Conservation (phyloP, 2,888 invertebrate genomes). For the Drosophila maculinotata region DNA sequence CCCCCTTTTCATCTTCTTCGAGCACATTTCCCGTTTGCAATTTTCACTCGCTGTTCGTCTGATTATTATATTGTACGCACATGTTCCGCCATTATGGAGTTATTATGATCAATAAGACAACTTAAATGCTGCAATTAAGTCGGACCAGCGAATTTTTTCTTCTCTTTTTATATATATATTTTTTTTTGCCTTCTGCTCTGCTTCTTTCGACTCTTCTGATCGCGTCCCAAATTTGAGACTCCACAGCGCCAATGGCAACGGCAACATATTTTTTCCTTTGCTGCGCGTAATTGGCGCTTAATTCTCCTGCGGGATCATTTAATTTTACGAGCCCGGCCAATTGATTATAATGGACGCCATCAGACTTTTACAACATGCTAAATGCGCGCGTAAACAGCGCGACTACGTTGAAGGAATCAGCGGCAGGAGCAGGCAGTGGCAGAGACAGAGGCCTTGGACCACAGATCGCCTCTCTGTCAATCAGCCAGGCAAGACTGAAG, state of each 20-base stretch:
- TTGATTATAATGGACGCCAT: conserved; percentile 85
- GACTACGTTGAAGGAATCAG: conserved; percentile 20
- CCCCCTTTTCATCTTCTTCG: conserved; percentile 18
- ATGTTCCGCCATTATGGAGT: conserved; percentile 85
- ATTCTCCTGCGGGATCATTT: conserved; percentile 85
- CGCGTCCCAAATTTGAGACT: conserved; percentile 73
- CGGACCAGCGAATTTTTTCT: conserved; percentile 58
- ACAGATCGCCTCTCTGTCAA: conserved; percentile 63
- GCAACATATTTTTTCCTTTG: conserved; percentile 51
- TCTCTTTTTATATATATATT: conserved; percentile 4
- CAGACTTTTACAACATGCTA: conserved; percentile 85
- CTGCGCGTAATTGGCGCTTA: conserved; percentile 84
- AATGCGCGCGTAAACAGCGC: conserved; percentile 81
- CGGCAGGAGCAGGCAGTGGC: conserved; percentile 2
- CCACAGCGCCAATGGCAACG: conserved; percentile 68
- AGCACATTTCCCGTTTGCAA: conserved; percentile 72
- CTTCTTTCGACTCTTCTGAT: conserved; percentile 46
- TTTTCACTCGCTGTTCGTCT: conserved; percentile 73
- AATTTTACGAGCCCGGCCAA: conserved; percentile 85
- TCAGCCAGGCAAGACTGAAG: conserved; percentile 62
- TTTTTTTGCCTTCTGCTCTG: conserved; percentile 24
- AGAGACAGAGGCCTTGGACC: conserved; percentile 29
- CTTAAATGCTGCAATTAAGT: conserved; percentile 85
- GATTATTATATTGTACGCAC: conserved; percentile 83
- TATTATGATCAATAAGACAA: conserved; percentile 85